Evolutionary conservation across 2,113 vertebrate species (phyloP), one percentile per base, ranked within the genome.

Genomic region (Rhea pennata): DNA sequence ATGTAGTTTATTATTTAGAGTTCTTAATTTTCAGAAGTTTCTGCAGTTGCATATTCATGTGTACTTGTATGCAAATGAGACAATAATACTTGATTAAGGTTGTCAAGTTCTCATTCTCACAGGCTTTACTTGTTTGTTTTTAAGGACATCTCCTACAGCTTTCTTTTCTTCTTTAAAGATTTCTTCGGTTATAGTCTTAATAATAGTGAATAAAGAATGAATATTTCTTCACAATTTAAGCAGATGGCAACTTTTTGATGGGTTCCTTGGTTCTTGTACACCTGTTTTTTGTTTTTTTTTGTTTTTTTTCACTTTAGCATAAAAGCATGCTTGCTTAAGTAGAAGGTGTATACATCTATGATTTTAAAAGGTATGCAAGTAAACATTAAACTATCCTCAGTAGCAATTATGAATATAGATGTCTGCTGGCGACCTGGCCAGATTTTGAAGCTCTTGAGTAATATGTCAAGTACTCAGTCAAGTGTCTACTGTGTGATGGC

Each of bases 1-100:
- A 51, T 73, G 22, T 58, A 53, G 40, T 59, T 88, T 79, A 66
- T 80, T 76, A 33, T 59, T 51, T 74, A 69, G 58, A 39, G 46
- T 72, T 93, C 83, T 96, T 67, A 86, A 87, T 83, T 95, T 93
- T 66, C 33, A 27, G 6, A 24, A 39, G 29, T 39, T 69, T 91
- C 54, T 15, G 58, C 15, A 58, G 19, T 94, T 96, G 77, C 89
- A 94, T 94, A 96, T 94, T 93, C 77, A 93, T 91, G 42, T 83
- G 5, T 10, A 90, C 40, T 76, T 5, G 31, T 42, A 91, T 58
- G 74, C 84, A 94, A 84, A 88, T 58, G 22, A 93, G 50, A 61
- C 42, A 3, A 54, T 86, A 96, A 88, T 87, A 82, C 84, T 64
- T 88, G 82, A 78, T 87, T 75, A 67, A 87, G 77, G 62, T 66